Evolutionary conservation across 2,797 vertebrate genomes (phyloP), one percentile per base, ranked within the genome.

Genomic region (Australoheros facetus): DNA sequence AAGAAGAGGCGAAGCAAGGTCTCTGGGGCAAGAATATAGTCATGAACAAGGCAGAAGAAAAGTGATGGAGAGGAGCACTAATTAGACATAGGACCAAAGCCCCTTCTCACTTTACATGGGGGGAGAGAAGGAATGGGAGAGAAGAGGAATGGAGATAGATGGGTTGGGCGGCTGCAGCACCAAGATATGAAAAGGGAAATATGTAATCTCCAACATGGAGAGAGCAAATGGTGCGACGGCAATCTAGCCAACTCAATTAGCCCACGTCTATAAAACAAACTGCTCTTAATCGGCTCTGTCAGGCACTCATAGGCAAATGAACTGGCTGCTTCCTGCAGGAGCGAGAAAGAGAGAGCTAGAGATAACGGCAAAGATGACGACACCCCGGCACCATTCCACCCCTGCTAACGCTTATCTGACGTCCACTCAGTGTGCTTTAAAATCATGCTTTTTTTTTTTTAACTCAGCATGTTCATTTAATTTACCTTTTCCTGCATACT

Each of bases 181-280:
- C 59, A 79, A 92, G 91, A 94, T 94, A 93, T 91, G 93, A 93
- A 92, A 89, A 90, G 37, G 91, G 89, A 93, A 93, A 91, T 90
- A 88, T 90, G 93, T 93, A 88, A 93, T 94, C 90, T 93, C 88
- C 85, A 84, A 87, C 89, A 87, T 60, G 85, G 77, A 86, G 78
- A 23, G 84, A 70, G 81, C n/a, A 55, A 70, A 66, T 64, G 73
- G 73, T 85, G 82, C 79, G 88, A 87, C 87, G 71, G 87, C 91
- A 87, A 94, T 93, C 92, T 79, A 87, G 87, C 93, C 90, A 91
- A 94, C 90, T 94, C 93, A 95, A 95, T 95, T 95, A 95, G 91
- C 86, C 74, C 77, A 85, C 56, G 81, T 89, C 93, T 82, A 93
- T 93, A 94, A 94, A 95, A 93, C 92, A 95, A 94, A 95, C 89